phyloP scores from a whole-genome alignment of 1,140 invertebrate genomes.

The Diuraphis noxia region DNA sequence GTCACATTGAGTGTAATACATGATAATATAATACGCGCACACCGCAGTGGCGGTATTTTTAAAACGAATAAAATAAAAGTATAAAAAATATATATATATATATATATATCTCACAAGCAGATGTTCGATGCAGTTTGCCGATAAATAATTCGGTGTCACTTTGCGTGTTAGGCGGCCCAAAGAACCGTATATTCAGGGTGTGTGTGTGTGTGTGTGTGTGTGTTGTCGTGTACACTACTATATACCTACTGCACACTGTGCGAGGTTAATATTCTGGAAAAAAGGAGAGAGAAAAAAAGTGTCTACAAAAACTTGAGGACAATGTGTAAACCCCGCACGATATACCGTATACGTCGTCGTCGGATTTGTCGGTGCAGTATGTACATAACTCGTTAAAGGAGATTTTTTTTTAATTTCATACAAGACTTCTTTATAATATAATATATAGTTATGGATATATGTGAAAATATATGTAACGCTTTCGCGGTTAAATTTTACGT shows the following conservation, averaged over 20 bases:
- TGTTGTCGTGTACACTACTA: background rate
- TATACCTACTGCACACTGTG: constrained; percentile 14
- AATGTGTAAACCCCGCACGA: background rate
- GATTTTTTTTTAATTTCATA: background rate
- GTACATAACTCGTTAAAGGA: background rate
- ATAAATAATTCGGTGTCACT: constrained; percentile 43
- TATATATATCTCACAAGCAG: background rate
- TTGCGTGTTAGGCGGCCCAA: constrained; percentile 24
- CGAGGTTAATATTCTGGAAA: constrained; percentile 41
- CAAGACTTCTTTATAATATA: too few relatives aligned
- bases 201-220: background rate
- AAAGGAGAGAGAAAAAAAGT: background rate
- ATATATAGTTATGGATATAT: background rate
- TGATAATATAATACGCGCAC: constrained; percentile 24
- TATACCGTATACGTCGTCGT: background rate
- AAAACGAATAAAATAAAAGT: constrained; percentile 32
- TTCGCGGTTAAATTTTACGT: background rate
- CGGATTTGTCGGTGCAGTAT: background rate
- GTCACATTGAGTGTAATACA: background rate
- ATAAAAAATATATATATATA: background rate
- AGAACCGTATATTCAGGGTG: background rate
- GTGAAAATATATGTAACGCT: background rate
- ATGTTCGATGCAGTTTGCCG: constrained; percentile 27
- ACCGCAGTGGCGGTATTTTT: constrained; percentile 30
- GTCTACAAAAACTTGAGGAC: constrained; percentile 26